phyloP scores from a whole-genome alignment of 2,888 invertebrate genomes.

The Hemaris fuciformis region DNA sequence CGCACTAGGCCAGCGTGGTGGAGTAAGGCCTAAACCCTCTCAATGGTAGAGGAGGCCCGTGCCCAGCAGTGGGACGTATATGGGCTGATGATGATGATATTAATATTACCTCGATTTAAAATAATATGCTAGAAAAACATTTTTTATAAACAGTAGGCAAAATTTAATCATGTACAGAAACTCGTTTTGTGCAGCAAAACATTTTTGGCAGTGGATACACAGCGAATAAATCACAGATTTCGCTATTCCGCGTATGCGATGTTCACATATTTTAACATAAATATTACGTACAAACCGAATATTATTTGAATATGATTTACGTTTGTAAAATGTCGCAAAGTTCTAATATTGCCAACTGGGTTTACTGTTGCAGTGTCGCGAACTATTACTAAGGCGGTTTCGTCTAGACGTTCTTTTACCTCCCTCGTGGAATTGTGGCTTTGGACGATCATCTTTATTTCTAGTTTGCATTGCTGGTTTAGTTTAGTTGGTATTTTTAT shows the following conservation, averaged over 20 bases:
- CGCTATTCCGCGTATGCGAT: conserved; percentile 2
- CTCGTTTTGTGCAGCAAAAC: background rate
- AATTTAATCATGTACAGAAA: background rate
- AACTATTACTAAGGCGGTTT: background rate
- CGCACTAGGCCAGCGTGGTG: too few relatives aligned
- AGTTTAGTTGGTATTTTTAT: too few relatives aligned
- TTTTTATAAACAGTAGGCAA: background rate
- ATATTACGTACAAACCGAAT: conserved; percentile 5
- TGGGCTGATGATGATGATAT: too few relatives aligned
- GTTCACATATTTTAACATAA: conserved; percentile 11
- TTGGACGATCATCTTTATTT: background rate
- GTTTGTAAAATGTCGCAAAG: background rate
- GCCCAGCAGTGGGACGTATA: too few relatives aligned
- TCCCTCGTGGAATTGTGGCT: background rate
- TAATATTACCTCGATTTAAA: too few relatives aligned
- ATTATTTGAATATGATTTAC: conserved; percentile 4
- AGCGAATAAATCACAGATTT: conserved; percentile 7
- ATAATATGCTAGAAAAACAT: too few relatives aligned
- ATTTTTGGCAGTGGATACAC: background rate
- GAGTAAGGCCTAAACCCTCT: too few relatives aligned
- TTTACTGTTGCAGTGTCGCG: background rate
- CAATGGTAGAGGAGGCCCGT: too few relatives aligned
- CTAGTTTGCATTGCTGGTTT: too few relatives aligned
- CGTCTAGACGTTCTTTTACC: background rate
- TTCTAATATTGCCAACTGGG: background rate